A percentile compares a stretch with the other conserved stretches of the same genome.
Conservation (phyloP, 2,113 vertebrate genomes). For the Tragulus kanchil region DNA sequence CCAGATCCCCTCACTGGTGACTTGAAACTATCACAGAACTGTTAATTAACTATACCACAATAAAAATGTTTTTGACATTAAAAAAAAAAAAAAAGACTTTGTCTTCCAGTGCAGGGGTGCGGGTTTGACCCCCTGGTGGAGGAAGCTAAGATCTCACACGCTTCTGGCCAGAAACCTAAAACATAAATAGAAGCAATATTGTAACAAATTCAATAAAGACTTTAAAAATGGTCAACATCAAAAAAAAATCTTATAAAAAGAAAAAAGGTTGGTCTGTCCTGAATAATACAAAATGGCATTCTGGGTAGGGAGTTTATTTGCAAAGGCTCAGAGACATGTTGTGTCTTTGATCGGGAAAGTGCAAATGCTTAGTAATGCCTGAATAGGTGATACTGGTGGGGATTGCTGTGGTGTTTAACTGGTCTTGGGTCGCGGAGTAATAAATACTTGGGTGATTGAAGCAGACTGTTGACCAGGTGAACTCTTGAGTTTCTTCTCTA, state of each 20-base stretch:
- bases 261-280: neutral
- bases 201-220: neutral
- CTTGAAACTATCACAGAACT: too few species aligned
- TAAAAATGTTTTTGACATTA: too few species aligned
- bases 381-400: neutral
- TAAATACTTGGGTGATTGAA: neutral
- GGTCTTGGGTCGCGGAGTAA: neutral
- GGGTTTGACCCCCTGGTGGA: neutral
- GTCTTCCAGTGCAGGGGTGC: neutral
- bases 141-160: neutral
- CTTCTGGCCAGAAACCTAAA: neutral
- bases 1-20: too few species aligned
- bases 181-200: neutral
- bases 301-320: neutral
- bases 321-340: neutral
- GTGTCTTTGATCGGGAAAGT: neutral
- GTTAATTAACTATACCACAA: too few species aligned
- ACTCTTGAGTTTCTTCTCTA: neutral
- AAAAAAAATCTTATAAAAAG: neutral
- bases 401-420: neutral
- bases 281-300: neutral
- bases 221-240: neutral
- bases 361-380: neutral
- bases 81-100: neutral
- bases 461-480: neutral